A percentile compares a stretch with the other conserved stretches of the same genome.
phyloP scores from a whole-genome alignment of 2,113 vertebrate species.

The Sinocyclocheilus anshuiensis region DNA sequence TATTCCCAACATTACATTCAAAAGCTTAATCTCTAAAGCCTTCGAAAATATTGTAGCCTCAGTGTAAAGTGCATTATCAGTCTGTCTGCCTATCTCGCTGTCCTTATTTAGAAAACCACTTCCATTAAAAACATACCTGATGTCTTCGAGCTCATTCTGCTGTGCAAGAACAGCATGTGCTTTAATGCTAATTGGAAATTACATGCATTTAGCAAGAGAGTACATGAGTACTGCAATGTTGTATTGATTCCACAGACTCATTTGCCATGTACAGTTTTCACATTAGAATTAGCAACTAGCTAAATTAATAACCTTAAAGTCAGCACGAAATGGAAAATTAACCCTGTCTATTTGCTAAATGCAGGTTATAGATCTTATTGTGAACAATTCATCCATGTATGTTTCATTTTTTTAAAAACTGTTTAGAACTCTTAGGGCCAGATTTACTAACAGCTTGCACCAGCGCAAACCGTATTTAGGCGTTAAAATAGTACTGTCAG shows the following conservation, averaged over 20 bases:
- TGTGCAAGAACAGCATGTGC: neutral
- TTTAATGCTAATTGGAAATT: neutral
- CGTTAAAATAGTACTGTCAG: no score
- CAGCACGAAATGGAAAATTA: neutral
- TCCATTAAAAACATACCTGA: neutral
- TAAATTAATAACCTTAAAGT: neutral
- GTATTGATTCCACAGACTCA: neutral
- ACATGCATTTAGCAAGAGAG: neutral
- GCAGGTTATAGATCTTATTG: neutral
- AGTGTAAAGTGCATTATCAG: conserved; percentile 34
- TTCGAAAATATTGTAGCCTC: conserved; percentile 23
- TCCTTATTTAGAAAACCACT: neutral
- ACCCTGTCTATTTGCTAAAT: neutral
- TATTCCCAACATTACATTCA: conserved; percentile 48
- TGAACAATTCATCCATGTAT: neutral
- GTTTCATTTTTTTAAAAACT: no score
- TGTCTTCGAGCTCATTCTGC: neutral
- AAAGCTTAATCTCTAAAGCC: conserved; percentile 57
- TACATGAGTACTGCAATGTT: neutral
- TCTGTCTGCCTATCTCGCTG: conserved; percentile 9
- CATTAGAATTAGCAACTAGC: neutral
- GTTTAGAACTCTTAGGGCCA: no score
- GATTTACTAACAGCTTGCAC: no score
- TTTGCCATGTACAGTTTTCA: neutral
- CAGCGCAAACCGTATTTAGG: no score